phyloP scores from a whole-genome alignment of 2,797 vertebrate genomes.

The Microctenopoma steveboyesi region DNA sequence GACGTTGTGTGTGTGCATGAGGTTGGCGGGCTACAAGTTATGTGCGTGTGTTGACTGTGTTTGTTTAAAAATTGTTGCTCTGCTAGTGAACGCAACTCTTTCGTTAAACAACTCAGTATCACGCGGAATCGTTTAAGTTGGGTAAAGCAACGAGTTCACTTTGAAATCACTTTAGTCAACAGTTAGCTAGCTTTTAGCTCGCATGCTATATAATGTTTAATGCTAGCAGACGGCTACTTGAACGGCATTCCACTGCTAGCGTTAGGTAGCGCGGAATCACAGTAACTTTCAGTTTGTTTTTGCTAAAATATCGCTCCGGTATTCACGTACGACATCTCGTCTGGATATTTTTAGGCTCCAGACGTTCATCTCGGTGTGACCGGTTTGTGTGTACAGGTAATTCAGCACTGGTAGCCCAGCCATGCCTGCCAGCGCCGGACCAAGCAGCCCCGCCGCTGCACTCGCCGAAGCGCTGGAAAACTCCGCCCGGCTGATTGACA shows the following conservation, averaged over 20 bases:
- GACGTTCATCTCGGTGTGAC: not conserved
- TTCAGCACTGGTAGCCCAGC: slow-evolving; percentile 38
- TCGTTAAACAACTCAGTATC: not conserved
- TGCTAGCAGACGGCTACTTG: slow-evolving; percentile 37
- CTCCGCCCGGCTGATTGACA: slow-evolving; percentile 90
- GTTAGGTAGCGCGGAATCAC: not conserved
- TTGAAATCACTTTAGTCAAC: slow-evolving; percentile 15
- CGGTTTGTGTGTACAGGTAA: slow-evolving; percentile 16
- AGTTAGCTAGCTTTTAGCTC: slow-evolving; percentile 48
- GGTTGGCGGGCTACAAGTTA: slow-evolving; percentile 76
- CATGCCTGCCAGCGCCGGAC: slow-evolving; percentile 88
- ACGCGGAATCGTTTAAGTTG: slow-evolving; percentile 17
- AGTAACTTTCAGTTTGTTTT: not conserved
- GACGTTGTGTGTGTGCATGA: slow-evolving; percentile 62
- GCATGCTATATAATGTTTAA: slow-evolving; percentile 35
- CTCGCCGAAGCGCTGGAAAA: slow-evolving; percentile 89
- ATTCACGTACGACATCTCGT: accelerated
- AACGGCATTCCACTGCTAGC: slow-evolving; percentile 10
- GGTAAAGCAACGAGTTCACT: slow-evolving; percentile 47
- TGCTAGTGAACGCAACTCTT: not conserved
- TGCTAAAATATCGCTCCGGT: not conserved
- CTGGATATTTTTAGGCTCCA: not conserved
- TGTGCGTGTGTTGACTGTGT: slow-evolving; percentile 7
- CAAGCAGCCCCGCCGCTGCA: slow-evolving; percentile 79
- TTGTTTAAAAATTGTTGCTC: slow-evolving; percentile 27